These are phyloP conservation scores for Lytechinus pictus DNA, from an alignment of 35 echinoderm and acorn worm genomes.

Conservation along the genomic window DNA sequence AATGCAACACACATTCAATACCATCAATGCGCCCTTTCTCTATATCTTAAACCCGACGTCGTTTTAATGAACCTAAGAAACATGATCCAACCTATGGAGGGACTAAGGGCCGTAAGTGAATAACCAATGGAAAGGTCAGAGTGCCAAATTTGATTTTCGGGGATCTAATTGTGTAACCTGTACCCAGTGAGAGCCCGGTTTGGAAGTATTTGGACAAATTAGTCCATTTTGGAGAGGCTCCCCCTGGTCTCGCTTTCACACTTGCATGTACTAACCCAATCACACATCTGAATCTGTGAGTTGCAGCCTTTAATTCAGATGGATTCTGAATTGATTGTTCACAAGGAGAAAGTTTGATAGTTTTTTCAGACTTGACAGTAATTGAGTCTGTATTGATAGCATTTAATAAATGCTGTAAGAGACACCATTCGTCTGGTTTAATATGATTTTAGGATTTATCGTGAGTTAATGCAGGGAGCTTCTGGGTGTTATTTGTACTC, in stretches of 20 bases:
- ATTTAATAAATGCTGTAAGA: background rate
- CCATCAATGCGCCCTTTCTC: background rate
- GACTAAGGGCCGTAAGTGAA: constrained; percentile 9
- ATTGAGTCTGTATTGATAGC: background rate
- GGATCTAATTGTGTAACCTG: constrained; percentile 2
- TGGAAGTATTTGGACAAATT: constrained; percentile 12
- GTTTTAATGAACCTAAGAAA: constrained; percentile 13
- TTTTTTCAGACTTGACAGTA: background rate
- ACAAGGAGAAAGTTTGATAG: background rate
- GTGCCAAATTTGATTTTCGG: constrained; percentile 11
- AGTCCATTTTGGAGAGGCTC: background rate
- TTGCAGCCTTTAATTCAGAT: background rate
- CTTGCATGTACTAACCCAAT: background rate
- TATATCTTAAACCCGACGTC: background rate
- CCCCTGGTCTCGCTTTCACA: background rate
- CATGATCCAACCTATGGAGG: background rate
- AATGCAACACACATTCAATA: constrained; percentile 12
- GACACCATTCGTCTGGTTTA: background rate
- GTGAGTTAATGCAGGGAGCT: background rate
- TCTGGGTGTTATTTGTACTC: background rate
- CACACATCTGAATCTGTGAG: background rate
- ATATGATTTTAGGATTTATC: background rate
- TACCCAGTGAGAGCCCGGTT: background rate
- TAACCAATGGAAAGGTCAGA: background rate
- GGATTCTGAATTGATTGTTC: background rate